Base-by-base conservation (phyloP, 2,113 vertebrate species). In the Lagopus leucura region DNA sequence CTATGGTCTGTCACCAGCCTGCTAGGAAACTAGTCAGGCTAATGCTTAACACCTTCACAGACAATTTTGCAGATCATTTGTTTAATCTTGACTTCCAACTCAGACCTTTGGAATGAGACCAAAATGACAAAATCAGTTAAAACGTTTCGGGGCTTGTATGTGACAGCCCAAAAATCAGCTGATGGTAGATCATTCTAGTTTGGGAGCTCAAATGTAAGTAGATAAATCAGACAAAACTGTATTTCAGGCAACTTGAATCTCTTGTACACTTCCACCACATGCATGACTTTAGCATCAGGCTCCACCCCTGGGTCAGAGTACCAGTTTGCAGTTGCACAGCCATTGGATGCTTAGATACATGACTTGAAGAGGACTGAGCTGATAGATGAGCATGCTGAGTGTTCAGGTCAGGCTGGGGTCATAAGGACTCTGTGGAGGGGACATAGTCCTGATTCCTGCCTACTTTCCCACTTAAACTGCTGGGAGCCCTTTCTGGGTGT, bases 131-230 rank as follows among this genome's bases (percentile, higher is more conserved):
- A 75, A 73, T 89, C 30, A 63, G 21, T 54, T 83, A 19, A 60
- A 27, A 75, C 72, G 15, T 38, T 71, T 34, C 16, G 15, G 8
- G 13, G 3, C 64, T 78, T 75, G 28, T 0, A 0, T 48, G 16
- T 60, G 18, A 25, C 2, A 7, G 25, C 32, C 16, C 64, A 30
- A 36, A 55, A 38, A 3, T 52, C 19, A 81, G 34, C 21, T 47
- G 5, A 12, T 45, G 40, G 21, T 38, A 70, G 19, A 43, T 38
- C 24, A 6, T 12, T 85, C 32, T 82, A 11, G 40, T 60, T 86
- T 5, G 11, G 22, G 18, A 76, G 8, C 67, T 90, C 58, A 73
- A 81, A 27, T 76, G 1, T 48, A 58, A 75, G 36, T 45, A 32
- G n/a, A 50, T 74, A 52, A 57, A 84, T 14, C 8, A 75, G 12